phyloP scores from a whole-genome alignment of 2,888 invertebrate species.

The Reticulitermes lucifugus region DNA sequence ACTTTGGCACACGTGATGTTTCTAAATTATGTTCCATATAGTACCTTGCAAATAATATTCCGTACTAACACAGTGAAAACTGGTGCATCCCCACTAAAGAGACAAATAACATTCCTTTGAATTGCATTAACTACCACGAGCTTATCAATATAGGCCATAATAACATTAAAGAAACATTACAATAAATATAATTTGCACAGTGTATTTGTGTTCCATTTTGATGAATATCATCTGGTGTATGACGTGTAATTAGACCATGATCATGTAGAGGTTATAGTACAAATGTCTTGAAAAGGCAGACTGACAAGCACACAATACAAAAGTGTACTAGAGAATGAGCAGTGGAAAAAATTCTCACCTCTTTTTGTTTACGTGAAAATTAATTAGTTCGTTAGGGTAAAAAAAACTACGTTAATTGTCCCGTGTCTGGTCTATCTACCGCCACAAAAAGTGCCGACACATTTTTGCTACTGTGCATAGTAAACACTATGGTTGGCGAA shows the following conservation, averaged over 20 bases:
- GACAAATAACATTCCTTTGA: not conserved
- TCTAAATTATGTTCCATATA: no score
- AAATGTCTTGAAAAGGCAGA: not conserved
- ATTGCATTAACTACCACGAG: no score
- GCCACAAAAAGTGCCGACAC: not conserved
- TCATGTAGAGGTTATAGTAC: not conserved
- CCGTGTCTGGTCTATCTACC: not conserved
- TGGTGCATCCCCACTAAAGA: not conserved
- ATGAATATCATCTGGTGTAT: not conserved
- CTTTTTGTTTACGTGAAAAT: conserved; percentile 2
- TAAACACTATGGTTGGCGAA: not conserved
- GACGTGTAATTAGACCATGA: not conserved
- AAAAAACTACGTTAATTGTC: not conserved
- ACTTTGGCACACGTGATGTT: no score
- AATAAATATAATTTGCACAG: not conserved
- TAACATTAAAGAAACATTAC: not conserved
- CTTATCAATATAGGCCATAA: not conserved
- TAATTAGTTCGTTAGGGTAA: not conserved
- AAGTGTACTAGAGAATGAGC: not conserved
- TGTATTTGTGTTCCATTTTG: not conserved
- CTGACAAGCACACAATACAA: not conserved
- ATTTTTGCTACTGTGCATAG: not conserved
- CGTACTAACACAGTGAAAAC: no score
- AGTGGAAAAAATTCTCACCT: not conserved
- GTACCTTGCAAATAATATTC: no score